A percentile compares a stretch with the other conserved stretches of the same genome.
phyloP scores from a whole-genome alignment of 2,888 invertebrate genomes.

The Agrochola litura region DNA sequence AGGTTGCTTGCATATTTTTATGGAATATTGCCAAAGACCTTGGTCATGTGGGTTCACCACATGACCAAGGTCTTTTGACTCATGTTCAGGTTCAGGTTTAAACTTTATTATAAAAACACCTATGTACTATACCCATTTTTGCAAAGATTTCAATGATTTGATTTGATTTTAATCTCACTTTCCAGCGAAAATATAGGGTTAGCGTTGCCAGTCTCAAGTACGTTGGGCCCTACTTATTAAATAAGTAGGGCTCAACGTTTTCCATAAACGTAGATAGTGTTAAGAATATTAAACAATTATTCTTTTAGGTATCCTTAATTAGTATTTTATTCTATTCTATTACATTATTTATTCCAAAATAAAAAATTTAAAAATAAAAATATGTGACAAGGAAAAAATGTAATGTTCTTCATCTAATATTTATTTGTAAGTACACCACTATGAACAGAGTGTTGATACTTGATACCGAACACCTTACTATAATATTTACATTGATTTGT shows the following conservation, averaged over 20 bases:
- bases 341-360: background rate
- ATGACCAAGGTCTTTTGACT: no score
- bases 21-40: background rate
- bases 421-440: constrained; percentile 77
- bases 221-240: background rate
- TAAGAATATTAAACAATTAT: background rate
- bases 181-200: background rate
- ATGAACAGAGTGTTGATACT: constrained; percentile 77
- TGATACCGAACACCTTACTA: constrained; percentile 54
- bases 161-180: no score
- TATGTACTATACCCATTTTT: no score
- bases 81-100: no score
- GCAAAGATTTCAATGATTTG: no score
- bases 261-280: background rate
- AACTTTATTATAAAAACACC: no score
- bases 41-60: background rate
- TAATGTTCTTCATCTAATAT: constrained; percentile 69
- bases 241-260: background rate
- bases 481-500: constrained; percentile 74
- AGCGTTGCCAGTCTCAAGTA: background rate
- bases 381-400: constrained; percentile 44
- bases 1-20: background rate
- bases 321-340: background rate
- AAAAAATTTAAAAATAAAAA: background rate
- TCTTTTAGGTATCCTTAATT: background rate